Percentiles rank a stretch among this genome's conserved stretches.
phyloP scores from a whole-genome alignment of 2,113 vertebrate species.

The Urocynchramus pylzowi region DNA sequence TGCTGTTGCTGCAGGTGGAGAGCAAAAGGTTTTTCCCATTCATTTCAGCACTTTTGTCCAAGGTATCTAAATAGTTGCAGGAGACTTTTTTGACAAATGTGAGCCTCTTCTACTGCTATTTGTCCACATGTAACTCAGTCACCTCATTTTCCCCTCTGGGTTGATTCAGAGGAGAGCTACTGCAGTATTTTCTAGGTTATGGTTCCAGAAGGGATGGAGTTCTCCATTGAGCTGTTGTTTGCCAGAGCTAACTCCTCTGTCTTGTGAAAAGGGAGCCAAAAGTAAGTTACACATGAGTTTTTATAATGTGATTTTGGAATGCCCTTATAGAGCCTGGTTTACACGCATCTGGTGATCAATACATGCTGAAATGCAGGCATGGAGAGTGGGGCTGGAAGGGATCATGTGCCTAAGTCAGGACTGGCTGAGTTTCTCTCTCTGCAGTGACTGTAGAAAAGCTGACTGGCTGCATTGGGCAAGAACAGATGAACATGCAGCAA shows the following conservation, averaged over 20 bases:
- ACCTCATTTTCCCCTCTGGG: neutral
- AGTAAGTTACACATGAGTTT: neutral
- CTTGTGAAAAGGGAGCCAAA: neutral
- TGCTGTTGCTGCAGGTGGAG: neutral
- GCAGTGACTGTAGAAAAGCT: neutral
- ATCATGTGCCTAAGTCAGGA: neutral
- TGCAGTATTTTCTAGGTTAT: neutral
- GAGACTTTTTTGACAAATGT: neutral
- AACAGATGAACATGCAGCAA: neutral
- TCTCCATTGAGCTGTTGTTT: neutral
- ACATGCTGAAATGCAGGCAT: neutral
- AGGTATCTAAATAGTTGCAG: neutral
- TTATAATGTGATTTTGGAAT: neutral
- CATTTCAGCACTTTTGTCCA: neutral
- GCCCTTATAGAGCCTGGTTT: neutral
- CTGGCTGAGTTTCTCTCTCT: neutral
- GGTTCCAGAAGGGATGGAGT: neutral
- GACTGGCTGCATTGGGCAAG: neutral
- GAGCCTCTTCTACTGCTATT: neutral
- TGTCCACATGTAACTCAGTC: neutral
- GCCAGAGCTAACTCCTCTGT: neutral
- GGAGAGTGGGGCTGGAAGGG: neutral
- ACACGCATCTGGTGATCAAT: neutral
- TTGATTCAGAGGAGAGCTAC: neutral
- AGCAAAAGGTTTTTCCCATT: neutral